A percentile compares a stretch with the other conserved stretches of the same genome.
These are phyloP conservation scores for Sinodicranocentrus sp. DNA, from an alignment of 2,888 invertebrate species.

Conservation along the genomic window DNA sequence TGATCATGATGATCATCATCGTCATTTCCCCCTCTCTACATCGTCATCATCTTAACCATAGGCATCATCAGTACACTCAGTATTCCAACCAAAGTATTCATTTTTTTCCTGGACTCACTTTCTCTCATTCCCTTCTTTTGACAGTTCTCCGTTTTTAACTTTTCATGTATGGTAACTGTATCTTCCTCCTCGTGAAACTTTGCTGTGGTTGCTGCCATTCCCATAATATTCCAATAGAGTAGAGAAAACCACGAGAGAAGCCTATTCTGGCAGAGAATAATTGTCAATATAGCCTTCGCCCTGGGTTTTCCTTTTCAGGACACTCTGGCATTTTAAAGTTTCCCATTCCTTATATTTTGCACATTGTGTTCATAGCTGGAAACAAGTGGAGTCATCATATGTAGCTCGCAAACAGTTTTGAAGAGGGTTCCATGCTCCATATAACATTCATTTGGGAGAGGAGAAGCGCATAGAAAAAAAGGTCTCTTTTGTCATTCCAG, in stretches of 20 bases:
- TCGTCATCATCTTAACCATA: neutral
- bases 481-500: slow-evolving; percentile 2
- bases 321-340: slow-evolving; percentile 30
- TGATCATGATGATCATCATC: slow-evolving; percentile 49
- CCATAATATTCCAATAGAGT: neutral
- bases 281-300: slow-evolving; percentile 46
- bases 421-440: slow-evolving; percentile 17
- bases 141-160: no score
- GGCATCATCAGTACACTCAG: neutral
- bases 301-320: slow-evolving; percentile 17
- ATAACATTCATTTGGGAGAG: slow-evolving; percentile 8
- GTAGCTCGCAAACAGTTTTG: slow-evolving; percentile 9
- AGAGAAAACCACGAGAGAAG: slow-evolving; percentile 17
- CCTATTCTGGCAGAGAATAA: slow-evolving; percentile 22
- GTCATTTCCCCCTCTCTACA: neutral
- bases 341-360: slow-evolving; percentile 25
- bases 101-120: neutral
- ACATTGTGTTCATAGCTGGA: slow-evolving; percentile 2
- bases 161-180: no score
- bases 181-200: neutral
- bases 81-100: neutral
- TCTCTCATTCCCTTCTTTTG: slow-evolving; percentile 30
- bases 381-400: slow-evolving; percentile 17
- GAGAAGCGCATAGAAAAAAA: no score
- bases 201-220: neutral